phyloP scores from a whole-genome alignment of 2,888 invertebrate genomes.

The Blomia tropicalis region DNA sequence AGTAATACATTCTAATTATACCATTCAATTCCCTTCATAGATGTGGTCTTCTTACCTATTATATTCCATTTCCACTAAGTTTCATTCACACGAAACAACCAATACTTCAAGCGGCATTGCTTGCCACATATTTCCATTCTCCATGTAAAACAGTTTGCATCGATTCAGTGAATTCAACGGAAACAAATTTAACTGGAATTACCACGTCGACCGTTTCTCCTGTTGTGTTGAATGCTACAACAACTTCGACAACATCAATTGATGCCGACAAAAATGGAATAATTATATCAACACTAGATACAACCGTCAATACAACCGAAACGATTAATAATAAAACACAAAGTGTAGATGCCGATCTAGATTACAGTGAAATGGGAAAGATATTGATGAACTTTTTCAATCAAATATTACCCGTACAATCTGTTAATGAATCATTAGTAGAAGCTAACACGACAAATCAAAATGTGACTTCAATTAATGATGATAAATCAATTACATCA shows the following conservation, averaged over 20 bases:
- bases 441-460: not conserved
- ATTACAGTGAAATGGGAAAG: not conserved
- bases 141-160: conserved; percentile 26
- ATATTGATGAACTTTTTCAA: conserved; percentile 2
- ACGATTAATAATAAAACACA: not conserved
- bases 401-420: not conserved
- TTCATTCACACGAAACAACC: conserved; percentile 24
- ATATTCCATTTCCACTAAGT: conserved; percentile 32
- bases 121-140: conserved; percentile 27
- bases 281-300: not conserved
- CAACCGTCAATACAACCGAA: not conserved
- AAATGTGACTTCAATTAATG: not conserved
- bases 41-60: conserved; percentile 32
- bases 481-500: too few relatives aligned
- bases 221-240: not conserved
- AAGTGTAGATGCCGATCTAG: not conserved
- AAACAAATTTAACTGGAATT: not conserved
- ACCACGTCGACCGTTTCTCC: not conserved
- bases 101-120: conserved; percentile 25
- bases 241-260: not conserved
- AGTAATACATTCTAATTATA: not conserved
- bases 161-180: not conserved
- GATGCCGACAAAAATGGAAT: not conserved
- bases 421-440: not conserved
- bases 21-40: conserved; percentile 28